Evolutionary conservation across 2,888 invertebrate genomes (phyloP).

Genomic region (Cryptus viduatorius): DNA sequence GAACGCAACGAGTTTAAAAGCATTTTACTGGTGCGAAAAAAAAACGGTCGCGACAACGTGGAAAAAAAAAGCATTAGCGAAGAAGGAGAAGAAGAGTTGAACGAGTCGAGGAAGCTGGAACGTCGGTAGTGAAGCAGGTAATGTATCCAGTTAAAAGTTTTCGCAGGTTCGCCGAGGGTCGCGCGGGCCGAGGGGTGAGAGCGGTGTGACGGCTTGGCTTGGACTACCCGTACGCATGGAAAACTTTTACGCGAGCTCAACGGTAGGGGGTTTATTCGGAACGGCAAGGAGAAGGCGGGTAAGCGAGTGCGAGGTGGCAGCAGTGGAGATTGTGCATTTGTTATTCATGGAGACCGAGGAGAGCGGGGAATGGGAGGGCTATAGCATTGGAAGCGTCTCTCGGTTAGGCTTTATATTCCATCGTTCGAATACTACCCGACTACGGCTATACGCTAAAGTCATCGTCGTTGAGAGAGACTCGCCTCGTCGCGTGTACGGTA

Average conservation of each 20-base stretch:
- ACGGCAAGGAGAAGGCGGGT: conserved; percentile 27
- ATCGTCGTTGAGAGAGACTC: background rate
- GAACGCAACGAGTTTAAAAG: conserved; percentile 76
- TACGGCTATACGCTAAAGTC: background rate
- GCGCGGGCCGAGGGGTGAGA: conserved; percentile 70
- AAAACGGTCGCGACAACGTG: conserved; percentile 69
- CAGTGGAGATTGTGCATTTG: conserved; percentile 81
- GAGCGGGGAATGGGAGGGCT: background rate
- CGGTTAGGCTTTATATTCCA: conserved; percentile 80
- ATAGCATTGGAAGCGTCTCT: conserved; percentile 48
- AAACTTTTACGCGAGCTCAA: conserved; percentile 52
- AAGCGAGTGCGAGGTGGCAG: conserved; percentile 71
- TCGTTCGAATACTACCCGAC: conserved; percentile 57
- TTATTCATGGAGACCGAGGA: conserved; percentile 81
- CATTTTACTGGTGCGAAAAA: conserved; percentile 70
- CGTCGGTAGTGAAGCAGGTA: conserved; percentile 81
- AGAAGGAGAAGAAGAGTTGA: conserved; percentile 32
- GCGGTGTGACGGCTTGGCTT: conserved; percentile 2
- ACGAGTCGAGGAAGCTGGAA: conserved; percentile 38
- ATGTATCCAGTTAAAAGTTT: conserved; percentile 84
- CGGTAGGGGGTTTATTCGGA: background rate
- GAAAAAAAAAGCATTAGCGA: conserved; percentile 21
- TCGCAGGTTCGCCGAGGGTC: conserved; percentile 71
- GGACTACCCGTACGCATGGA: conserved; percentile 48
- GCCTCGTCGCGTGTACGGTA: conserved; percentile 15